Evolutionary conservation across 2,797 vertebrate genomes (phyloP).

Genomic region (Lacerta bilineata): DNA sequence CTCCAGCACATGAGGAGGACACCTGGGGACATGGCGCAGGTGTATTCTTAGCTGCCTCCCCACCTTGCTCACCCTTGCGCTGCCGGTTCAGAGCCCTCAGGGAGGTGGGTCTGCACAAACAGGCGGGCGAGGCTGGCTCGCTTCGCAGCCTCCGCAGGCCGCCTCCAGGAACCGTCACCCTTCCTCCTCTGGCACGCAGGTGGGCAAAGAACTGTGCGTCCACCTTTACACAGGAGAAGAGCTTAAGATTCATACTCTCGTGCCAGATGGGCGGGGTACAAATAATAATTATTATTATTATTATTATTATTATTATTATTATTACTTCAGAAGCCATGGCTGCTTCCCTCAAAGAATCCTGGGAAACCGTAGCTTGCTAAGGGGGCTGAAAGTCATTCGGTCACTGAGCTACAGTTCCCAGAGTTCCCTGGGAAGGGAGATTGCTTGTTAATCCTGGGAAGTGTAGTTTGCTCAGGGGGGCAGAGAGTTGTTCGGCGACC

Average conservation of each 20-base stretch:
- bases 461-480: too few species aligned
- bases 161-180: slow-evolving; percentile 40
- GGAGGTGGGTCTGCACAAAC: not conserved
- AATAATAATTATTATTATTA: not conserved
- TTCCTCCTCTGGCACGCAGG: not conserved
- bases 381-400: too few species aligned
- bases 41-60: slow-evolving; percentile 7
- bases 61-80: not conserved
- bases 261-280: not conserved
- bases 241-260: not conserved
- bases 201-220: not conserved
- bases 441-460: too few species aligned
- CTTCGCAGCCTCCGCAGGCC: not conserved
- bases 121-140: not conserved
- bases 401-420: not conserved
- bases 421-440: too few species aligned
- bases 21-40: slow-evolving; percentile 35
- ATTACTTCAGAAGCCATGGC: too few species aligned
- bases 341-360: too few species aligned
- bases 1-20: not conserved
- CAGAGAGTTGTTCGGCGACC: too few species aligned
- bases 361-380: too few species aligned
- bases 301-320: too few species aligned
- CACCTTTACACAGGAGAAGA: too few species aligned
- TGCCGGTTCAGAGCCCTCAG: slow-evolving; percentile 11